Evolutionary conservation across 1,140 invertebrate species (phyloP).

Genomic region (Lepeophtheirus salmonis): DNA sequence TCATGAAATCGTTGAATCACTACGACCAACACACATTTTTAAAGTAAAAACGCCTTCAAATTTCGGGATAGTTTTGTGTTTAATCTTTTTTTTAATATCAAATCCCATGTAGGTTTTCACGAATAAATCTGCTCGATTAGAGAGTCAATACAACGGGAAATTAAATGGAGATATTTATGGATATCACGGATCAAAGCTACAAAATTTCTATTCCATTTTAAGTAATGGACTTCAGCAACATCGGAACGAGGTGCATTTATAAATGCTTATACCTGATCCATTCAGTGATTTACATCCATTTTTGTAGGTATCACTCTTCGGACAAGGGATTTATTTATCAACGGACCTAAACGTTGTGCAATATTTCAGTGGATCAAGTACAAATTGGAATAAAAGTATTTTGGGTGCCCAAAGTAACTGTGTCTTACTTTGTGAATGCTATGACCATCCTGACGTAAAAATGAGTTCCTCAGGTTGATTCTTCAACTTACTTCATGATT

Average conservation of each 20-base stretch:
- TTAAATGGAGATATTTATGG: neutral
- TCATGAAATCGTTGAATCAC: neutral
- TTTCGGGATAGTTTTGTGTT: too few species aligned
- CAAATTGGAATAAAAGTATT: neutral
- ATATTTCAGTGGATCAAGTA: neutral
- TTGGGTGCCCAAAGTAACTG: neutral
- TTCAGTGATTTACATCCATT: neutral
- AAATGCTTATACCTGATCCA: neutral
- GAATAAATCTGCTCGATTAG: neutral
- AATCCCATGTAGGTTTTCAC: neutral
- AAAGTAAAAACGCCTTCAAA: too few species aligned
- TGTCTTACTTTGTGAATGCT: neutral
- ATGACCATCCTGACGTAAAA: constrained; percentile 7
- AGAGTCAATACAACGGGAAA: neutral
- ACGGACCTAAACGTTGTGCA: neutral
- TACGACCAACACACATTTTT: neutral
- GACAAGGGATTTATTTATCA: constrained; percentile 6
- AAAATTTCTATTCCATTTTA: neutral
- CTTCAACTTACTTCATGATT: neutral
- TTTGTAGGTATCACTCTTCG: constrained; percentile 1
- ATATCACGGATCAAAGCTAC: neutral
- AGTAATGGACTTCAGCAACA: neutral
- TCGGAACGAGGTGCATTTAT: neutral
- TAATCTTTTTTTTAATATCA: too few species aligned
- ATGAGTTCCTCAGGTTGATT: neutral